Percentiles rank a stretch among this genome's conserved stretches.
Evolutionary conservation across 2,888 invertebrate species (phyloP).

Genomic region (Orthosia gothica): DNA sequence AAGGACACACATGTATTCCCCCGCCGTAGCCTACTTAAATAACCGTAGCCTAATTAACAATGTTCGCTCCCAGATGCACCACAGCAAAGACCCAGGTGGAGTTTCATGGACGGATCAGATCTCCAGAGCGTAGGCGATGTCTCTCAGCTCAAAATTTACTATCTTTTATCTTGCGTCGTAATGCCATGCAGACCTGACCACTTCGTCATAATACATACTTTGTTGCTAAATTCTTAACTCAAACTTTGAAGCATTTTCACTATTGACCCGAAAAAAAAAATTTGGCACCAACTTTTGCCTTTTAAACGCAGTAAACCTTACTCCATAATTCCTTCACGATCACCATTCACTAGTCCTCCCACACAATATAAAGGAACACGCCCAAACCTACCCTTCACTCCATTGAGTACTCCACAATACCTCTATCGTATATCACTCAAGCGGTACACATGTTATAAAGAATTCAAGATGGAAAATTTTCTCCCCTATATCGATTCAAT

Average conservation of each 20-base stretch:
- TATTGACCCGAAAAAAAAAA: neutral
- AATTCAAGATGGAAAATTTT: slow-evolving; percentile 42
- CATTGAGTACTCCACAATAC: slow-evolving; percentile 17
- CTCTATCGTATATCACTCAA: slow-evolving; percentile 6
- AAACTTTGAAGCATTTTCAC: neutral
- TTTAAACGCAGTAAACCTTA: neutral
- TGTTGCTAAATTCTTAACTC: too few relatives aligned
- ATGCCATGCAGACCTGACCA: too few relatives aligned
- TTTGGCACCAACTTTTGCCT: neutral
- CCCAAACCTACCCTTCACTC: neutral
- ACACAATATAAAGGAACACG: neutral
- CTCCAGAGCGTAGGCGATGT: too few relatives aligned
- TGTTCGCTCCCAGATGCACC: too few relatives aligned
- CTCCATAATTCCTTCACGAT: neutral
- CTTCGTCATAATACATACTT: too few relatives aligned
- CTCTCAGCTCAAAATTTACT: too few relatives aligned
- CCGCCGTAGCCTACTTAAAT: too few relatives aligned
- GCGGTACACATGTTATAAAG: slow-evolving; percentile 39
- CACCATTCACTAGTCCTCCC: neutral
- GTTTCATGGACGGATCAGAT: too few relatives aligned
- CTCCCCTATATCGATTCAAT: slow-evolving; percentile 64
- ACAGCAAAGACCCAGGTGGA: too few relatives aligned
- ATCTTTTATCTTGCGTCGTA: too few relatives aligned
- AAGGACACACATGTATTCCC: too few relatives aligned
- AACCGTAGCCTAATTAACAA: too few relatives aligned